These are phyloP conservation scores for Hirtodrosophila trivittata DNA, from an alignment of 2,888 invertebrate species.

Conservation along the genomic window DNA sequence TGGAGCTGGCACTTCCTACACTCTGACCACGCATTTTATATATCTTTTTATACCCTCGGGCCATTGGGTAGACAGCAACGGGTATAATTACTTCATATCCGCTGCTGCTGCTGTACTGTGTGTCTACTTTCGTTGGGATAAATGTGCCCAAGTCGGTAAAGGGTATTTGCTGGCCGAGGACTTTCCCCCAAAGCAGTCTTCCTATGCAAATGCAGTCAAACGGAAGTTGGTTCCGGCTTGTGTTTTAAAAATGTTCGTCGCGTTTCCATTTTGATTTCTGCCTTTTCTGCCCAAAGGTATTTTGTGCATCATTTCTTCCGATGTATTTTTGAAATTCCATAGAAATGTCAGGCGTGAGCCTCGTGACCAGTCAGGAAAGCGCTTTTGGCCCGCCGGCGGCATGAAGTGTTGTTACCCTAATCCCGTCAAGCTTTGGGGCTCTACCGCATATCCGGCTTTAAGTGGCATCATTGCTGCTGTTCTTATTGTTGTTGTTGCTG, in stretches of 20 bases:
- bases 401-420: slow-evolving; percentile 29
- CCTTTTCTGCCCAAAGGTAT: slow-evolving; percentile 12
- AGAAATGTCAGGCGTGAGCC: slow-evolving; percentile 48
- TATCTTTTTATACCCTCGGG: no score
- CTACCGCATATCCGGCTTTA: slow-evolving; percentile 59
- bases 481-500: slow-evolving; percentile 19
- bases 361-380: slow-evolving; percentile 31
- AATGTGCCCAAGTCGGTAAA: no score
- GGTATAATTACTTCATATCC: no score
- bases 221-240: slow-evolving; percentile 39
- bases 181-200: neutral
- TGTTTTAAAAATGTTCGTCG: slow-evolving; percentile 28
- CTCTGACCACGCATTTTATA: no score
- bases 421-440: slow-evolving; percentile 52
- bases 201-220: slow-evolving; percentile 3
- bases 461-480: slow-evolving; percentile 39
- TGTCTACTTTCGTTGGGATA: no score
- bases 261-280: slow-evolving; percentile 7
- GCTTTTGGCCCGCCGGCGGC: slow-evolving; percentile 31
- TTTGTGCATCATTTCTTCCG: slow-evolving; percentile 3
- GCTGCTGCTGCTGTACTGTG: no score
- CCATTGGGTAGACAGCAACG: no score
- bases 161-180: neutral
- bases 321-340: slow-evolving; percentile 47
- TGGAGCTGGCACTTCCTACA: no score